Evolutionary conservation across 2,888 invertebrate species (phyloP), one percentile per base, ranked within the genome.

Genomic region (Ellobium chinense): DNA sequence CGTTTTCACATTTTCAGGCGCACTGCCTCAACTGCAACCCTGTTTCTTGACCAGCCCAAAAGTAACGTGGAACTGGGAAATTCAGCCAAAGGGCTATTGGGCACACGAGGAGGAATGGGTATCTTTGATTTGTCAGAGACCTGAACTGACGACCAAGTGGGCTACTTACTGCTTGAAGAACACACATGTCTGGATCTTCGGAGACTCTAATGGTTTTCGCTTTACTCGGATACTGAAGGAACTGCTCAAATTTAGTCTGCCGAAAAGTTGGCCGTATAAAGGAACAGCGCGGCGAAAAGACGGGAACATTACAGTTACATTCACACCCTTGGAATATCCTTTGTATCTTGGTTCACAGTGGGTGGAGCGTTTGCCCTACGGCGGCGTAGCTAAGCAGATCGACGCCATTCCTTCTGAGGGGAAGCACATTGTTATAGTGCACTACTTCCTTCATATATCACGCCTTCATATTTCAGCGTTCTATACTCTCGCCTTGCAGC

Each of bases 201-300:
- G 78, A 36, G 78, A 78, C 34, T 78, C 78, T n/a, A 78, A 78
- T n/a, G 78, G 70, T 24, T 2, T 46, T 18, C 36, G 31, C 3
- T 24, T 69, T 21, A 34, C 18, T 58, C 1, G 36, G 4, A 21
- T 31, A 2, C 2, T 60, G 21, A 24, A 27, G 1, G 34, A 0
- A 3, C 14, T 62, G 14, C 9, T 18, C 4, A 14, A 34, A 27
- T 3, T 39, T 5, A 34, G 1, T n/a, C 0, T 12, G 2, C 18
- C 18, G 1, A 39, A 27, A 9, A 2, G 21, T 4, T 62, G 68
- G 78, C 78, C 78, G 9, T 24, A 29, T 18, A 27, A 27, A 18
- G n/a, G 7, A 18, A 62, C 62, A 18, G 14, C 18, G 0, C 18
- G 1, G 18, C 12, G 39, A 24, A 29, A 5, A 70, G 21, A 24